Base-by-base conservation (phyloP, 2,797 vertebrate genomes). In the Labroides dimidiatus region DNA sequence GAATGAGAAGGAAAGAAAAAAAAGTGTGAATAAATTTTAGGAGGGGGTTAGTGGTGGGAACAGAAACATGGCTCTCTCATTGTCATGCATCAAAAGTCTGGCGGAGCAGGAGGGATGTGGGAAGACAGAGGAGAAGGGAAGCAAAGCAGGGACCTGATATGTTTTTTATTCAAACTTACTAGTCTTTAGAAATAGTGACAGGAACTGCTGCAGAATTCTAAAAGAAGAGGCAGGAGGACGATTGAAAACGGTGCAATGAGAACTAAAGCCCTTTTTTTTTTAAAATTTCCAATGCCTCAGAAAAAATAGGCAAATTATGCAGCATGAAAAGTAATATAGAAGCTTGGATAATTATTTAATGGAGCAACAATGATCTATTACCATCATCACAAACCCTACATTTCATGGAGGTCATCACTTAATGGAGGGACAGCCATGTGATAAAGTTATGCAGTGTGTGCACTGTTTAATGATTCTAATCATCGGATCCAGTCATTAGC, bases 41-140 rank as follows among this genome's bases (percentile, higher is more conserved):
- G 21, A 66, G 67, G 75, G 72, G 76, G 85, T 79, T 79, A 66
- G 80, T 67, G 82, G 78, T 80, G 84, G 82, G 78, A 89, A 85
- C 58, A 75, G 73, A 69, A 80, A 84, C 24, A 21, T 62, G 70
- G 66, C 30, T 72, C 62, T 57, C 78, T 89, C 89, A 90, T 89
- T 90, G 87, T 84, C 78, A 90, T 91, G 85, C 85, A 89, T 88
- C 86, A 80, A 85, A 88, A 86, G 80, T 80, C 65, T 76, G 69
- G 47, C 62, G 39, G 64, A 74, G 50, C 53, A 63, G 56, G 64
- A 43, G 55, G 62, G 69, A 83, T 48, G 71, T 76, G 70, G 62
- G 65, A 49, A 57, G 61, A 67, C 55, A 67, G 64, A 59, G 12
- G 48, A 65, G 24, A 20, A 57, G 33, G 41, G 57, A 45, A 63